Evolutionary conservation across 2,113 vertebrate genomes (phyloP).

Genomic region (Callospermophilus lateralis): DNA sequence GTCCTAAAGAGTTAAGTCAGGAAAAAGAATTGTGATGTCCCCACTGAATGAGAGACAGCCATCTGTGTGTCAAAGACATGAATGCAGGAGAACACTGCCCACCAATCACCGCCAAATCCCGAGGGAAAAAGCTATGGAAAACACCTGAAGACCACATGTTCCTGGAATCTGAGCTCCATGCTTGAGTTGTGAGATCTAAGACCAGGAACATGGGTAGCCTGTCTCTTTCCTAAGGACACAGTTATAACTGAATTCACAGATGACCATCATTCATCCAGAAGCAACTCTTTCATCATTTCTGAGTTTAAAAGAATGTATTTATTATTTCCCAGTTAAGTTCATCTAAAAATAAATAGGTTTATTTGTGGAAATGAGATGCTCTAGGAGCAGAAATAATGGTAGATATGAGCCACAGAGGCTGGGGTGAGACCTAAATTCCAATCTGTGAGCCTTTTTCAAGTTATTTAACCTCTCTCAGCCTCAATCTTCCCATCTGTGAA

Average conservation of each 20-base stretch:
- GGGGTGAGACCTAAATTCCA: neutral
- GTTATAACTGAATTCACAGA: neutral
- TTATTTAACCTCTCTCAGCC: neutral
- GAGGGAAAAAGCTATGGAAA: slow-evolving; percentile 33
- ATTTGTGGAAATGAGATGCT: neutral
- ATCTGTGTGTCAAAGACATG: slow-evolving; percentile 34
- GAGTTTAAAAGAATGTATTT: slow-evolving; percentile 36
- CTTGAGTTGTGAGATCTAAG: neutral
- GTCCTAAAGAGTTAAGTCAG: slow-evolving; percentile 27
- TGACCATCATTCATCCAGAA: neutral
- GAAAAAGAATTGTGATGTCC: slow-evolving; percentile 11
- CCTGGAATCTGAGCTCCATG: slow-evolving; percentile 30
- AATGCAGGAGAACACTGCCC: neutral
- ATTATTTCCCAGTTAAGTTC: neutral
- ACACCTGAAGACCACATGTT: slow-evolving; percentile 72
- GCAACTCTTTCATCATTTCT: neutral
- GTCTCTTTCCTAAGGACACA: neutral
- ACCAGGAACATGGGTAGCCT: neutral
- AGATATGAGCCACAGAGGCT: neutral
- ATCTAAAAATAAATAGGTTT: slow-evolving; percentile 45
- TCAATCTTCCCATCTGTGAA: neutral
- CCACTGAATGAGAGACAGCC: neutral
- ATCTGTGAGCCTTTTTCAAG: neutral
- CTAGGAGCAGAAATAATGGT: neutral
- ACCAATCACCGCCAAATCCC: slow-evolving; percentile 48